Percentiles rank a stretch among this genome's conserved stretches.
These are phyloP conservation scores for Apolygus lucorum DNA, from an alignment of 1,140 invertebrate species.

Conservation along the genomic window DNA sequence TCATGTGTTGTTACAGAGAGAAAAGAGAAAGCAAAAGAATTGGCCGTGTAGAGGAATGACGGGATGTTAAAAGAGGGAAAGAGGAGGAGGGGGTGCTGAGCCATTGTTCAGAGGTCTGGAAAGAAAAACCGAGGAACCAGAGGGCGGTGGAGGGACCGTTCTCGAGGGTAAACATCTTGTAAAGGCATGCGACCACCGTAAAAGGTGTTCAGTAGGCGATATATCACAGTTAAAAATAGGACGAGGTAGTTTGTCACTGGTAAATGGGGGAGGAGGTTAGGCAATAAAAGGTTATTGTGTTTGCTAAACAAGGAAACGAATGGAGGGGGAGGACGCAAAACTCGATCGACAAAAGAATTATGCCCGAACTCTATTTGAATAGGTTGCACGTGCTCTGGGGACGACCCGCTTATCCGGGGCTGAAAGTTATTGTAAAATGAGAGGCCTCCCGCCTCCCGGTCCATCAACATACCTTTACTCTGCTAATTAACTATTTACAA, in stretches of 20 bases:
- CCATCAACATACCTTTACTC: neutral
- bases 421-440: neutral
- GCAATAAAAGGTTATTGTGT: constrained; percentile 1
- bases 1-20: too few relatives aligned
- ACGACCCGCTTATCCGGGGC: neutral
- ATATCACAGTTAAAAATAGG: constrained; percentile 1
- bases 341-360: neutral
- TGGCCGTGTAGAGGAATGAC: too few relatives aligned
- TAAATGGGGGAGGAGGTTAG: neutral
- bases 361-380: neutral
- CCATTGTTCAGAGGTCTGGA: too few relatives aligned
- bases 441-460: neutral
- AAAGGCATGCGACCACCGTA: neutral
- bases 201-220: neutral
- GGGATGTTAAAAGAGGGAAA: too few relatives aligned
- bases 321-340: neutral
- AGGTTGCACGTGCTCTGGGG: neutral
- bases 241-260: neutral
- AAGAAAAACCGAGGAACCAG: too few relatives aligned
- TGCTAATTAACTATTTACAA: neutral
- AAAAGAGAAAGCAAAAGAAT: too few relatives aligned
- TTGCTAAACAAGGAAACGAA: neutral
- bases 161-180: neutral
- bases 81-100: too few relatives aligned
- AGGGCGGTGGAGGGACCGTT: neutral